phyloP scores from a whole-genome alignment of 2,888 invertebrate species.

The Drosophila seclusa region DNA sequence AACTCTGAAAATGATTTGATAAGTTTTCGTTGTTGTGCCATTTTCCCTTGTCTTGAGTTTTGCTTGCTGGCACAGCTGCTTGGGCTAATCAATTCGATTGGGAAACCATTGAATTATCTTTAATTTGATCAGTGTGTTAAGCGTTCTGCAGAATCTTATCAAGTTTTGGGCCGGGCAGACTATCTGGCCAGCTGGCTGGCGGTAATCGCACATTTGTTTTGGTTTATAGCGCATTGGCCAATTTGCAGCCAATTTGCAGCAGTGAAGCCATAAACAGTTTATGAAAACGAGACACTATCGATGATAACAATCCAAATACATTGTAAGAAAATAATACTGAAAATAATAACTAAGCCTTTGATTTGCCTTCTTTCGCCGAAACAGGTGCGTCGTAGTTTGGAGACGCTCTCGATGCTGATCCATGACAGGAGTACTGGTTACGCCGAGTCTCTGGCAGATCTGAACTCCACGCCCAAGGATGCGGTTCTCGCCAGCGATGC shows the following conservation, averaged over 20 bases:
- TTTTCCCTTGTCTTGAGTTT: neutral
- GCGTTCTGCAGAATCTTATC: constrained; percentile 43
- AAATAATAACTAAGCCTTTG: constrained; percentile 33
- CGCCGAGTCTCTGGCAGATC: constrained; percentile 29
- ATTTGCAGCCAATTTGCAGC: neutral
- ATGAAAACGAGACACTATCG: neutral
- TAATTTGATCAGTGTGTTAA: neutral
- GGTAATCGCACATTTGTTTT: constrained; percentile 11
- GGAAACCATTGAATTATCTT: neutral
- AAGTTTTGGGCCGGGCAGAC: constrained; percentile 1
- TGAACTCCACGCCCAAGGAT: constrained; percentile 7
- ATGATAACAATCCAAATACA: neutral
- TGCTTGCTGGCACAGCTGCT: neutral
- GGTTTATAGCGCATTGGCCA: constrained; percentile 10
- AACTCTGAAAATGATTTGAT: neutral
- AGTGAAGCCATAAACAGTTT: neutral
- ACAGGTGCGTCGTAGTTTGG: constrained; percentile 92
- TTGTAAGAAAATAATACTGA: neutral
- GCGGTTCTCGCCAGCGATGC: constrained; percentile 57
- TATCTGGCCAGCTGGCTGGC: constrained; percentile 6
- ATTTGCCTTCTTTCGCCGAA: constrained; percentile 1
- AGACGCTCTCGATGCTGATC: constrained; percentile 90
- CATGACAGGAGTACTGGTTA: constrained; percentile 83
- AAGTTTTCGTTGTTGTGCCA: neutral
- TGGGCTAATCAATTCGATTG: neutral